phyloP scores from a whole-genome alignment of 2,797 vertebrate genomes.

The Sebastes paucispinis region DNA sequence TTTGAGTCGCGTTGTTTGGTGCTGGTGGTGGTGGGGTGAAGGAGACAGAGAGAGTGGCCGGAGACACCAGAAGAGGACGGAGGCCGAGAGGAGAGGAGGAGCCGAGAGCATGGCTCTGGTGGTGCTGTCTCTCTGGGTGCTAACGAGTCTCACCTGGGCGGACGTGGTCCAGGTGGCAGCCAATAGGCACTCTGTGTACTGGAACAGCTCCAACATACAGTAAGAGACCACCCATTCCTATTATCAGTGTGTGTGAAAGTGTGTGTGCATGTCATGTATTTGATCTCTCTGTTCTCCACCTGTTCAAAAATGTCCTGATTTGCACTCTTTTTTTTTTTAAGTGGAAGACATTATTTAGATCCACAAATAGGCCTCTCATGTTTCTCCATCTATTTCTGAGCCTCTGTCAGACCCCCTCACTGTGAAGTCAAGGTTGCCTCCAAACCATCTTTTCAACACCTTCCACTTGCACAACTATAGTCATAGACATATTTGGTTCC shows the following conservation, averaged over 20 bases:
- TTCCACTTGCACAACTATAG: constrained; percentile 16
- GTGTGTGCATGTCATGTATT: not conserved
- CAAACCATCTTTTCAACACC: constrained; percentile 37
- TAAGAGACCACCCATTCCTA: constrained; percentile 77
- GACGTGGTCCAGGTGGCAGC: constrained; percentile 80
- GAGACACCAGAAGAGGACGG: constrained; percentile 56
- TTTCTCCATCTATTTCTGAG: constrained; percentile 18
- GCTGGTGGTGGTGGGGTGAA: constrained; percentile 70
- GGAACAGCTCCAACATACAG: constrained; percentile 97
- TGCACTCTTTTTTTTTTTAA: not conserved
- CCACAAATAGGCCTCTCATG: not conserved
- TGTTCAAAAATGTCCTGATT: constrained; percentile 20
- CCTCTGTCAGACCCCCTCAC: constrained; percentile 18
- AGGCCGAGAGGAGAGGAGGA: constrained; percentile 49
- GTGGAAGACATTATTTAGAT: not conserved
- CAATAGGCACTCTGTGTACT: constrained; percentile 92
- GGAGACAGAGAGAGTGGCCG: constrained; percentile 72
- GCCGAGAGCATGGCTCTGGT: constrained; percentile 81
- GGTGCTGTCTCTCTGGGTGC: constrained; percentile 78
- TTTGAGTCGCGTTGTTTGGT: constrained; percentile 69
- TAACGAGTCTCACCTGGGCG: constrained; percentile 84
- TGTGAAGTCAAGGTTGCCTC: constrained; percentile 40
- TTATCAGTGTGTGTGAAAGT: not conserved
- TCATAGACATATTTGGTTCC: constrained; percentile 13
- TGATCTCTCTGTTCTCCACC: constrained; percentile 20